Conservation (phyloP, 1,140 invertebrate genomes). For the Drosophila mayri region DNA sequence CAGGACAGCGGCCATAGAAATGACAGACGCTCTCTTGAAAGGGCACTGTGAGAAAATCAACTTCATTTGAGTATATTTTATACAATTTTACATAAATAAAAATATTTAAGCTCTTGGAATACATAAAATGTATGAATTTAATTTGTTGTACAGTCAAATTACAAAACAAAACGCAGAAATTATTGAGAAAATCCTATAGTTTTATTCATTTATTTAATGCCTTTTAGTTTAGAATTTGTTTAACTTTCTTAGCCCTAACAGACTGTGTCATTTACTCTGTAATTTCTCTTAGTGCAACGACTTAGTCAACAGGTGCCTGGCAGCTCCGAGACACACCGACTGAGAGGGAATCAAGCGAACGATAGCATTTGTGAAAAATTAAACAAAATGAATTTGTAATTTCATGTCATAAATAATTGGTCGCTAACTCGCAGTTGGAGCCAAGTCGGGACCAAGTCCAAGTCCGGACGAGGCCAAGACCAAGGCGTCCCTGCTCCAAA, state of each 20-base stretch:
- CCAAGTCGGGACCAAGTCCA: slow-evolving; percentile 35
- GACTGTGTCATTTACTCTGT: too few relatives aligned
- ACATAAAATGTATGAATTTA: too few relatives aligned
- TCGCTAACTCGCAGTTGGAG: slow-evolving; percentile 71
- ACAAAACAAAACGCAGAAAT: too few relatives aligned
- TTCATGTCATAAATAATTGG: slow-evolving; percentile 85
- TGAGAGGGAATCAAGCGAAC: slow-evolving; percentile 6
- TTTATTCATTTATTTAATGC: too few relatives aligned
- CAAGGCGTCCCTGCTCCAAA: slow-evolving; percentile 45
- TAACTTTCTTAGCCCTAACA: too few relatives aligned
- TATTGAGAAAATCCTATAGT: too few relatives aligned
- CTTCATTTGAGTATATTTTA: too few relatives aligned
- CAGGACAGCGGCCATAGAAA: slow-evolving; percentile 34
- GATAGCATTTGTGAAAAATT: slow-evolving; percentile 80
- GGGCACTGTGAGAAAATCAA: slow-evolving; percentile 5
- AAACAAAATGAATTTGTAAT: slow-evolving; percentile 85
- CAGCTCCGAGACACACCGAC: not conserved
- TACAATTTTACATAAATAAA: too few relatives aligned
- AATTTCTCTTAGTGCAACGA: slow-evolving; percentile 1
- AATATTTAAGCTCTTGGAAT: too few relatives aligned
- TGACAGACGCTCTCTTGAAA: slow-evolving; percentile 22
- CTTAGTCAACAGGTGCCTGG: slow-evolving; percentile 58
- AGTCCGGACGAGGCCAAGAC: slow-evolving; percentile 13
- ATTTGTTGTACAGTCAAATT: too few relatives aligned
- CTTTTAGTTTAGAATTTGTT: too few relatives aligned